Evolutionary conservation across 2,888 invertebrate genomes (phyloP), one percentile per base, ranked within the genome.

Genomic region (Cerceris ruficornis): DNA sequence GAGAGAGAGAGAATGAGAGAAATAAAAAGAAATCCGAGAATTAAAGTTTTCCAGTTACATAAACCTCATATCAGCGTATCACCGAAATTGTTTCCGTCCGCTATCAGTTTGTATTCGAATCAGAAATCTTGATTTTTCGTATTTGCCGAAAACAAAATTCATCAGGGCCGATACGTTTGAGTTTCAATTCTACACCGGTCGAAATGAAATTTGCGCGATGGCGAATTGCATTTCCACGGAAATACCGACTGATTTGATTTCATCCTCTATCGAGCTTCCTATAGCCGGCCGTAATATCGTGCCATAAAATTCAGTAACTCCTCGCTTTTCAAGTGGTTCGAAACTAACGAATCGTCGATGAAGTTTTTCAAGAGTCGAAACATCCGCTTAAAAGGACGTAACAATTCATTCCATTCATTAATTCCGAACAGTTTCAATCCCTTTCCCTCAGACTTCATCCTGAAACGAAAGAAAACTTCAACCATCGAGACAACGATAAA

Each of bases 91-190:
- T 5, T 11, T n/a, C n/a, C 14, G n/a, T 17, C 6, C n/a, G 15
- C 4, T 14, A 55, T 66, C 66, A 28, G n/a, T 52, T 41, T 17
- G 17, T 7, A 41, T 50, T 17, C 50, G 13, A n/a, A n/a, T 55
- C 42, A 62, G 43, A 55, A 52, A 28, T 17, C 50, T 13, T 46
- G 13, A 13, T 50, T 50, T 43, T 43, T 54, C 43, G 41, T 28
- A 9, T 62, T 28, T 62, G 50, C 43, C 61, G 55, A 50, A 69
- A 62, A 62, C 49, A 15, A 54, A n/a, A 62, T 69, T 61, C 54
- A n/a, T 15, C 39, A n/a, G 41, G 8, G 43, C 52, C 61, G 69
- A 54, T 14, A 54, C 62, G 39, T 39, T 55, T 39, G 13, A 42
- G 13, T 39, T 46, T 13, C 61, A 43, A 62, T 43, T 15, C 43